phyloP scores from a whole-genome alignment of 2,797 vertebrate species.

The Morus bassanus region DNA sequence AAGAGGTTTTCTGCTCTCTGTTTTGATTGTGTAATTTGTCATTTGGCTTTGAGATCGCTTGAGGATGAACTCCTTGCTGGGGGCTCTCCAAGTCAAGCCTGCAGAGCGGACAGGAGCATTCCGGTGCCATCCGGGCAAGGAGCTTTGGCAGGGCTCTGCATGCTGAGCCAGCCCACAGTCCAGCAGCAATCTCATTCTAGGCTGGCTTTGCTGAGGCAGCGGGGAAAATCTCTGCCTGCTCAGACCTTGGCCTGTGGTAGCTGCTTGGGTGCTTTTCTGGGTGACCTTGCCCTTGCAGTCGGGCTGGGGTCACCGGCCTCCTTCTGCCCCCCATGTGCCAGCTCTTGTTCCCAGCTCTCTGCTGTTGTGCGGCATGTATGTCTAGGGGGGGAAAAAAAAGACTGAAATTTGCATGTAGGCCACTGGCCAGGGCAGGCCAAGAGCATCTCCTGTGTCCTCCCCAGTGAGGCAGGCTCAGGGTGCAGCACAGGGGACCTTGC shows the following conservation, averaged over 20 bases:
- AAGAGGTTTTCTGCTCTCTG: background rate
- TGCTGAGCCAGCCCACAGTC: background rate
- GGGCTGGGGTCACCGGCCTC: background rate
- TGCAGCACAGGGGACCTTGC: background rate
- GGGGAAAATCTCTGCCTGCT: background rate
- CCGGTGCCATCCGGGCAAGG: fast-evolving
- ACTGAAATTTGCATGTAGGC: background rate
- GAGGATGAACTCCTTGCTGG: background rate
- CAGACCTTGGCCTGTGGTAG: background rate
- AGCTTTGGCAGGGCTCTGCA: background rate
- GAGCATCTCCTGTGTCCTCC: background rate
- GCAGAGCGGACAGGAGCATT: background rate
- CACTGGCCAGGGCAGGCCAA: background rate
- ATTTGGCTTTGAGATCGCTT: background rate
- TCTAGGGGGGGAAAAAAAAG: no score
- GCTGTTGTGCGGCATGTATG: background rate
- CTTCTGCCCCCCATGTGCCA: background rate
- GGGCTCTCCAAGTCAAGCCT: background rate
- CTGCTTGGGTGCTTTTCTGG: background rate
- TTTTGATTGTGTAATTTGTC: background rate
- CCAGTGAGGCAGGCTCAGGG: background rate
- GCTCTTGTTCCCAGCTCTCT: background rate
- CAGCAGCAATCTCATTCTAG: background rate
- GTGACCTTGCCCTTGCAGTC: background rate
- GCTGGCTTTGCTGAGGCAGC: background rate